Base-by-base conservation (phyloP, 2,797 vertebrate genomes). In the Chrysocyon brachyurus region DNA sequence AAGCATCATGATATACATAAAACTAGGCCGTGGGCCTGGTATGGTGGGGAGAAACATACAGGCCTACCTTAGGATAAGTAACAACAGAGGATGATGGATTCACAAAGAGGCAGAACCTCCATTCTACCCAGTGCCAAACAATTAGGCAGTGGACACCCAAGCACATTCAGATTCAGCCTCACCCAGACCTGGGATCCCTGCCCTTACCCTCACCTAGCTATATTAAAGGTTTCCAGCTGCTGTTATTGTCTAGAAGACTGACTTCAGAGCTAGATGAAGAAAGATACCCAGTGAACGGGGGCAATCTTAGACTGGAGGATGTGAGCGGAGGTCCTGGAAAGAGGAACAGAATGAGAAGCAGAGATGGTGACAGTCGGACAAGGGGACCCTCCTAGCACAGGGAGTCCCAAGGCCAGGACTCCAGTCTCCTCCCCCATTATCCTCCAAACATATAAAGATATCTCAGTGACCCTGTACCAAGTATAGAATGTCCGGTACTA, bases 261-360 rank as follows among this genome's bases (percentile, higher is more conserved):
- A 94, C 84, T 94, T 96, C 96, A 97, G 96, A 97, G 72, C 66
- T 90, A 85, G 70, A 87, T 63, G 84, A 97, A 92, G 49, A 96
- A 89, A 88, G 40, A 46, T 46, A 46, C 1, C 40, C 40, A 46
- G 40, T 46, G 40, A 46, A 46, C 40, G 1, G 40, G 40, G 40
- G 40, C 40, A 46, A 46, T 46, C 40, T 46, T 95, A 88, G 78
- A 92, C n/a, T 95, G 92, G 26, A 90, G 54, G 59, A 96, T 26
- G 17, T 94, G 70, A 89, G 93, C 1, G 1, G 87, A 97, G 17
- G 78, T 97, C 75, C 96, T 98, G n/a, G 33, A 96, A 89, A 94
- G 54, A 56, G 70, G 56, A 95, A 94, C 52, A 97, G 28, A 94
- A 87, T 93, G 64, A 95, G 54, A 93, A 22, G 59, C 31, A 95